Evolutionary conservation across 2,113 vertebrate genomes (phyloP).

Genomic region (Pollachius pollachius): DNA sequence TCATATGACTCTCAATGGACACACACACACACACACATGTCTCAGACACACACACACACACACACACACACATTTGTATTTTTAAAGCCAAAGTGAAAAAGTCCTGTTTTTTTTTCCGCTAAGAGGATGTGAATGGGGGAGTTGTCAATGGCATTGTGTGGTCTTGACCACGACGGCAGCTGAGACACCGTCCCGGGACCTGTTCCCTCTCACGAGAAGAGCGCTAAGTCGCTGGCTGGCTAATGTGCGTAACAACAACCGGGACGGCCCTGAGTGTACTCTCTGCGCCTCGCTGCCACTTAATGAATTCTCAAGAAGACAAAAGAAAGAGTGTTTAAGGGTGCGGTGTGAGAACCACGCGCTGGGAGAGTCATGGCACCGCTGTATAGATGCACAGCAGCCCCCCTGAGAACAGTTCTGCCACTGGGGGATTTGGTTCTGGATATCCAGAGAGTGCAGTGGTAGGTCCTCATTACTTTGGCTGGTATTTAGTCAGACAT

Average conservation of each 20-base stretch:
- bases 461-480: no score
- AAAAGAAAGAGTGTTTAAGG: slow-evolving; percentile 37
- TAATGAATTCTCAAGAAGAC: slow-evolving; percentile 47
- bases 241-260: slow-evolving; percentile 39
- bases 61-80: slow-evolving; percentile 39
- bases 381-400: no score
- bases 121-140: slow-evolving; percentile 50
- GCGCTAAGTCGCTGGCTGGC: slow-evolving; percentile 23
- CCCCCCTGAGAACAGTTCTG: no score
- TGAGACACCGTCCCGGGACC: slow-evolving; percentile 48
- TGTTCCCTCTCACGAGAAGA: slow-evolving; percentile 44
- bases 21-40: slow-evolving; percentile 59
- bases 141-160: slow-evolving; percentile 51
- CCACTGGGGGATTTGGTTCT: no score
- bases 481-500: no score
- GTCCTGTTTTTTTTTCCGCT: slow-evolving; percentile 24
- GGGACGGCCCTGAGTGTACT: slow-evolving; percentile 34
- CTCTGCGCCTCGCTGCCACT: slow-evolving; percentile 30
- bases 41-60: not conserved
- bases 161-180: slow-evolving; percentile 33
- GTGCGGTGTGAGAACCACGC: not conserved
- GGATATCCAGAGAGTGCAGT: no score
- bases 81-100: slow-evolving; percentile 52
- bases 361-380: not conserved
- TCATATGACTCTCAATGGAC: slow-evolving; percentile 63